Base-by-base conservation (phyloP, 2,888 invertebrate species). In the Xylota sylvarum region DNA sequence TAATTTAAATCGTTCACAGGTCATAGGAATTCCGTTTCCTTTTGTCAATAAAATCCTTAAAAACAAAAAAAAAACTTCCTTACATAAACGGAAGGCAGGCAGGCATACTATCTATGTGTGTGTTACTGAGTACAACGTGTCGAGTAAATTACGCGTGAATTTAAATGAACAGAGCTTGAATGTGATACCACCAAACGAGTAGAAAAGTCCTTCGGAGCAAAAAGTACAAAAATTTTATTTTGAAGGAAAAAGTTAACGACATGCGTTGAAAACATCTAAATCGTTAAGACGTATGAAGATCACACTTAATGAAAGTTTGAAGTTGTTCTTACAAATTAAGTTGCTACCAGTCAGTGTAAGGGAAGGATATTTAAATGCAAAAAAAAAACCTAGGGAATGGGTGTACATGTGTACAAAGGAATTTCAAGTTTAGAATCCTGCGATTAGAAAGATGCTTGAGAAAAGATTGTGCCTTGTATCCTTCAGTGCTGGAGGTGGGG, bases 301-400 rank as follows among this genome's bases (percentile, higher is more conserved):
- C 70, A 48, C 70, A 79, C 70, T 58, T 64, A 79, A 79, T 79
- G 62, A 78, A 70, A 64, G 55, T 79, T 67, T 72, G 14, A 48
- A 62, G 48, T 79, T 56, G 70, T 56, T 70, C n/a, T 19, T 35
- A 64, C 43, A 64, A 79, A 72, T 79, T 64, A 64, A 70, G 70
- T 48, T 55, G 79, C 70, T 55, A n/a, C 48, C 48, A 30, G 50
- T 17, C 14, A 60, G 17, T 27, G 40, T 23, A 23, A 37, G 14
- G n/a, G 5, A 5, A 19, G 9, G 32, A 40, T 46, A 46, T 70
- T 32, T 14, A 46, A 19, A 60, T 23, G 60, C 2, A 9, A 9
- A 62, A 17, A 9, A 9, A 62, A 17, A 14, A 62, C n/a, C 10
- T 10, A 40, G 60, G 23, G 27, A 23, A 23, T 19, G 43, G 9